Base-by-base conservation (phyloP, 2,797 vertebrate species). In the Gadopsis bispinosus region DNA sequence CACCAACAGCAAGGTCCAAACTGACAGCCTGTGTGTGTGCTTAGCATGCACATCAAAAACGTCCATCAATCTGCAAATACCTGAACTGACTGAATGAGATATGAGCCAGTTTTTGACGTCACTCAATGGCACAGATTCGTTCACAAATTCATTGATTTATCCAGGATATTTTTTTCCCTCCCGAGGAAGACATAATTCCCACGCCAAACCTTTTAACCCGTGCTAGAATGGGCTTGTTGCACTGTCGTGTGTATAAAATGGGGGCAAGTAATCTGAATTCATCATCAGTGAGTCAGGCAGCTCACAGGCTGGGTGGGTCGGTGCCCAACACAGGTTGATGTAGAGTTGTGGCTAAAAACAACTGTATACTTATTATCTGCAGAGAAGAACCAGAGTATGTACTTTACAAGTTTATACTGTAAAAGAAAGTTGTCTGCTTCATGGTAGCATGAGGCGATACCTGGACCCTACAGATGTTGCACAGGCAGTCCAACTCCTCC, bases 171-270 rank as follows among this genome's bases (percentile, higher is more conserved):
- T 71, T 79, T 76, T 75, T 60, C 60, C 37, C 60, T 83, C 56
- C 58, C 43, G 35, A 77, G 69, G 58, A 86, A 89, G 69, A 81
- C 51, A 69, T 83, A 35, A 77, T 77, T 90, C 81, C 35, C 66
- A 62, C 84, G 84, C 75, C 86, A 92, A 77, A 83, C 76, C 72
- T 84, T 85, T 91, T 83, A 88, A 87, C 85, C 64, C 48, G 22
- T 85, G 78, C 75, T 82, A 90, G 76, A 88, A 71, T 41, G 45
- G 68, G 65, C 79, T 81, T 65, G 61, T 79, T 73, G 72, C 65
- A 54, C 77, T 74, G 62, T n/a, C 62, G 76, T 76, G 79, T 76
- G 48, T 87, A 80, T 88, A 86, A 90, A 89, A 75, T 73, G 61
- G 54, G 43, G 76, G 82, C 83, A 79, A 87, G 81, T 86, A 86